Evolutionary conservation across 1,140 invertebrate genomes (phyloP).

Genomic region (Zophobas morio): DNA sequence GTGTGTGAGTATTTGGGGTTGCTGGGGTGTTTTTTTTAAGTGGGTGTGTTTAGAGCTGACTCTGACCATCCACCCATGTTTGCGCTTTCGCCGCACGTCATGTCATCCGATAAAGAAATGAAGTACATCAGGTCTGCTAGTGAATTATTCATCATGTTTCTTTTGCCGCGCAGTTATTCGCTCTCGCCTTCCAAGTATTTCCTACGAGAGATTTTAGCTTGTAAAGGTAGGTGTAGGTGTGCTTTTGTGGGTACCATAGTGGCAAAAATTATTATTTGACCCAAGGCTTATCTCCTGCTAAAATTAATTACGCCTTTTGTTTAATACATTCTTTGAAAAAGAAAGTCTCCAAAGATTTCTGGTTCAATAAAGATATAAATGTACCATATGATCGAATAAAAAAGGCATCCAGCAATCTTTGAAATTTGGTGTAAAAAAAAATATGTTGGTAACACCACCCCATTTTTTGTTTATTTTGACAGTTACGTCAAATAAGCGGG

Average conservation of each 20-base stretch:
- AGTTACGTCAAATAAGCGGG: no score
- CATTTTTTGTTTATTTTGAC: no score
- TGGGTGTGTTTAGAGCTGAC: conserved; percentile 69
- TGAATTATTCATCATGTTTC: conserved; percentile 84
- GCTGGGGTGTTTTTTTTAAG: not conserved
- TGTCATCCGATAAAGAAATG: conserved; percentile 80
- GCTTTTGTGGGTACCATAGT: no score
- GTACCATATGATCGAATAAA: no score
- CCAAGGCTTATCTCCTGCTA: no score
- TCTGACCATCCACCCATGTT: conserved; percentile 78
- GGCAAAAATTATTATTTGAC: conserved; percentile 34
- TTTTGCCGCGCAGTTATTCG: conserved; percentile 86
- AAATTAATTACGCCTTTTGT: no score
- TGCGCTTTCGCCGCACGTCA: conserved; percentile 82
- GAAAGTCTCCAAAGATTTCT: no score
- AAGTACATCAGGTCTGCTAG: conserved; percentile 87
- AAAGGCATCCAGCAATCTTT: no score
- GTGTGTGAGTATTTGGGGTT: conserved; percentile 75
- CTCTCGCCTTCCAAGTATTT: conserved; percentile 83
- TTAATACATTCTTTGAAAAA: no score
- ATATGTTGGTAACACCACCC: no score
- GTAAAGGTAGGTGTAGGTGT: conserved; percentile 77
- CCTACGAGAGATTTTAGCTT: conserved; percentile 86
- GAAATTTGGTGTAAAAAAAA: no score
- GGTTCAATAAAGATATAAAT: no score